phyloP scores from a whole-genome alignment of 1,140 invertebrate genomes.

The Drosophila mauritiana region DNA sequence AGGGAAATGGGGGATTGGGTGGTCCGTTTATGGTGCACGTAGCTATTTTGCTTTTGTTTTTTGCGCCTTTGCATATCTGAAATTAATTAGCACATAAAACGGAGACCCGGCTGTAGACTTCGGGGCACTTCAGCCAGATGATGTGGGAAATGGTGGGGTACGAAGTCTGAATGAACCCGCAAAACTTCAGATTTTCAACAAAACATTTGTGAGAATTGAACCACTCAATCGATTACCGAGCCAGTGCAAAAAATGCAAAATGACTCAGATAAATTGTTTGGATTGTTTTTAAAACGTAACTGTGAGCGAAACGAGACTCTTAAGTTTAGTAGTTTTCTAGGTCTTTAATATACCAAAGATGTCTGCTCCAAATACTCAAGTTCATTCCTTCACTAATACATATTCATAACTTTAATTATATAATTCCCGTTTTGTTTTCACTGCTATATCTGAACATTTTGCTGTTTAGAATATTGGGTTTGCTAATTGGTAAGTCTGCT shows the following conservation, averaged over 20 bases:
- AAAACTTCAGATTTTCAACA: slow-evolving; percentile 9
- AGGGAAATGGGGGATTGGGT: not conserved
- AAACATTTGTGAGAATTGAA: slow-evolving; percentile 1
- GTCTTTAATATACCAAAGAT: no score
- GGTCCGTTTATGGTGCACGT: slow-evolving; percentile 33
- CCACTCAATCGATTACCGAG: slow-evolving; percentile 23
- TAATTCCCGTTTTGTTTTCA: not conserved
- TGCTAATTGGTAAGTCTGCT: slow-evolving; percentile 11
- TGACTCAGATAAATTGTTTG: slow-evolving; percentile 13
- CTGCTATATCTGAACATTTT: not conserved
- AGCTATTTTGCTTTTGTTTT: slow-evolving; percentile 13
- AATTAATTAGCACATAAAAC: slow-evolving; percentile 56
- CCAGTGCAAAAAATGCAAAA: slow-evolving; percentile 13
- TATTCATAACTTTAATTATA: not conserved
- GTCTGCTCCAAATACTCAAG: no score
- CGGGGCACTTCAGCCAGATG: slow-evolving; percentile 2
- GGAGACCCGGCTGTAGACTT: slow-evolving; percentile 1
- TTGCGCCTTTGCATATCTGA: slow-evolving; percentile 57
- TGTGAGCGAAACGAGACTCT: not conserved
- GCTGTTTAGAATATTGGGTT: not conserved
- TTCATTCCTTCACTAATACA: no score
- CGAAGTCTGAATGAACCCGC: slow-evolving; percentile 11
- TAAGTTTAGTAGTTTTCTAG: not conserved
- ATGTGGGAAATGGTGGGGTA: slow-evolving; percentile 11
- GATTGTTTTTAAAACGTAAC: not conserved